phyloP scores from a whole-genome alignment of 2,888 invertebrate species.

The Dexiosoma caninum region DNA sequence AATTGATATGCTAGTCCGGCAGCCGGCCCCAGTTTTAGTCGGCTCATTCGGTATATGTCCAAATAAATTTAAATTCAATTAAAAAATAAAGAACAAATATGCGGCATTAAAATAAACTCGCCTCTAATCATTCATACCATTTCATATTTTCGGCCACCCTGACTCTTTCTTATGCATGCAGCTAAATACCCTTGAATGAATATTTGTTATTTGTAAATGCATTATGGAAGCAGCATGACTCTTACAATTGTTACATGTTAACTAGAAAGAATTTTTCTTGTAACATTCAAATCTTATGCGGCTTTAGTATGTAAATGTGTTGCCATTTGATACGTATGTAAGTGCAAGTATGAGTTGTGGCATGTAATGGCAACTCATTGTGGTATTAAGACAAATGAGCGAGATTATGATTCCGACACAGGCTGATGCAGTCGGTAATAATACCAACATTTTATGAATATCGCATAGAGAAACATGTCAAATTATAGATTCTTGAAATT shows the following conservation, averaged over 20 bases:
- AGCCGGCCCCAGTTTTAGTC: no score
- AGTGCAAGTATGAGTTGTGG: background rate
- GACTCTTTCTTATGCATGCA: no score
- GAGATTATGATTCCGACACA: conserved; percentile 15
- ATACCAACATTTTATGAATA: background rate
- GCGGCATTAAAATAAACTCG: no score
- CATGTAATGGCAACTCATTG: conserved; percentile 18
- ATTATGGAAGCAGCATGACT: conserved; percentile 46
- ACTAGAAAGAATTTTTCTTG: conserved; percentile 27
- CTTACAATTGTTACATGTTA: conserved; percentile 55
- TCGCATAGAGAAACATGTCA: background rate
- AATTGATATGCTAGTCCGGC: no score
- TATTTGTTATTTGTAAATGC: conserved; percentile 35
- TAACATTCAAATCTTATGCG: conserved; percentile 42
- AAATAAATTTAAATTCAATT: no score
- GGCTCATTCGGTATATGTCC: no score
- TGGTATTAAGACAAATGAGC: conserved; percentile 44
- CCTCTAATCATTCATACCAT: no score
- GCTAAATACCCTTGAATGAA: no score
- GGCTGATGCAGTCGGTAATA: background rate
- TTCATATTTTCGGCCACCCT: no score
- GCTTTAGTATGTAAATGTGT: conserved; percentile 33
- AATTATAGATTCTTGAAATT: background rate
- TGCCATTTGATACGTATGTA: background rate
- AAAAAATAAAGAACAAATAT: no score